Percentiles rank a stretch among this genome's conserved stretches.
These are phyloP conservation scores for Takifugu ocellatus DNA, from an alignment of 2,797 vertebrate species.

Conservation along the genomic window DNA sequence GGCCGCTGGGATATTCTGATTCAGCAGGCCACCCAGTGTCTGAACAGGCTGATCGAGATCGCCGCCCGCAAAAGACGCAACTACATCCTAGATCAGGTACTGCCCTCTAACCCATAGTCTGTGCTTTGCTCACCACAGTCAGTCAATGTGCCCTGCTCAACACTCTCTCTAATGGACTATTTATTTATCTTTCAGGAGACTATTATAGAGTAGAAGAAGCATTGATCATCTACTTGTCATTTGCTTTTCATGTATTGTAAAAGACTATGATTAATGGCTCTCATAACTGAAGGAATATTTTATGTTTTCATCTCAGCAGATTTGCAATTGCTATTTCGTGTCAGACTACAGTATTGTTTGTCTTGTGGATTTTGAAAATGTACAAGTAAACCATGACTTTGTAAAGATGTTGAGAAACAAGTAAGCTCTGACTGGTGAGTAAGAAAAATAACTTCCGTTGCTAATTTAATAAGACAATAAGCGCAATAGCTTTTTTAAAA, in stretches of 20 bases:
- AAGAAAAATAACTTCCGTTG: slow-evolving; percentile 84
- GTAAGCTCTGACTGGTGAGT: slow-evolving; percentile 85
- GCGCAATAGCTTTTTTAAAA: slow-evolving; percentile 65
- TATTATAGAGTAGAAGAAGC: slow-evolving; percentile 75
- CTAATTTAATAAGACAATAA: slow-evolving; percentile 72
- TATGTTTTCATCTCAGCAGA: slow-evolving; percentile 70
- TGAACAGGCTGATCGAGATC: slow-evolving; percentile 92
- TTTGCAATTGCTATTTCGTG: slow-evolving; percentile 69
- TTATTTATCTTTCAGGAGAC: slow-evolving; percentile 78
- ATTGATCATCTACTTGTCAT: slow-evolving; percentile 70
- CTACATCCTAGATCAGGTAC: slow-evolving; percentile 95
- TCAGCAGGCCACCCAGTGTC: slow-evolving; percentile 93
- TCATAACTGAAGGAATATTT: slow-evolving; percentile 68
- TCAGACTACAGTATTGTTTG: slow-evolving; percentile 74
- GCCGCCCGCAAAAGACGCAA: slow-evolving; percentile 93
- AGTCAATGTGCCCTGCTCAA: slow-evolving; percentile 72
- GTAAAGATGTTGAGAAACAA: slow-evolving; percentile 86
- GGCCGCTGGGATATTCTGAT: slow-evolving; percentile 94
- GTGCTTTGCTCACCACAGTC: slow-evolving; percentile 59
- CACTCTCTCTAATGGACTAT: slow-evolving; percentile 77
- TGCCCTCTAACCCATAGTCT: slow-evolving; percentile 40
- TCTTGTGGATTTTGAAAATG: slow-evolving; percentile 77
- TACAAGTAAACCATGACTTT: slow-evolving; percentile 84
- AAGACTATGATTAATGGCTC: slow-evolving; percentile 60
- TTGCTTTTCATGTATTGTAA: slow-evolving; percentile 71